Evolutionary conservation across 2,888 invertebrate species (phyloP), one percentile per base, ranked within the genome.

Genomic region (Urechis unicinctus): DNA sequence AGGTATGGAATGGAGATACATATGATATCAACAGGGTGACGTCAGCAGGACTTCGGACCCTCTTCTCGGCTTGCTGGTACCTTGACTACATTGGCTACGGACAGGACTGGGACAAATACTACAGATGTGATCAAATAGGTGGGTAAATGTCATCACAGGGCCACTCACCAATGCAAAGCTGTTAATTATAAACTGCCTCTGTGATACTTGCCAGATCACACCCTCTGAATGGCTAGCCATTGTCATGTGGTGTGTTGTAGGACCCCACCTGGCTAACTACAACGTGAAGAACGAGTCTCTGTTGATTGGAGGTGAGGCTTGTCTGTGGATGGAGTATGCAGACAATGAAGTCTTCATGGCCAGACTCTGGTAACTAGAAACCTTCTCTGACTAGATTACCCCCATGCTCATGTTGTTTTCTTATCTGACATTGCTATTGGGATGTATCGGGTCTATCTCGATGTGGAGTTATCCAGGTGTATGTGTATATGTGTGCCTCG

Each of bases 321-420:
- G 91, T 68, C 88, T 95, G 86, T 94, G 94, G 94, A 85, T 85
- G 1, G 94, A 95, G 78, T 86, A 84, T 65, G 89, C 91, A 0
- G 89, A 93, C 56, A 67, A 68, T 50, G 72, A 70, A 5, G 71
- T 68, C 49, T 60, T 75, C 22, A 61, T 75, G 17, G 62, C 75
- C 0, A 60, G 75, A 51, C 61, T 71, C 4, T 77, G 76, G 77
- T 75, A 60, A 44, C 62, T 55, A 41, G 13, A n/a, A 53, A 24
- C n/a, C 17, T 49, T 30, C 21, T 44, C 3, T 29, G n/a, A n/a
- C n/a, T n/a, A n/a, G n/a, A n/a, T n/a, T n/a, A n/a, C n/a, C n/a
- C n/a, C n/a, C n/a, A n/a, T n/a, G n/a, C n/a, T n/a, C n/a, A n/a
- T n/a, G n/a, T n/a, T n/a, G n/a, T n/a, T n/a, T n/a, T n/a, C 41